These are phyloP conservation scores for Carassius gibelio DNA, from an alignment of 2,113 vertebrate species.

Conservation along the genomic window DNA sequence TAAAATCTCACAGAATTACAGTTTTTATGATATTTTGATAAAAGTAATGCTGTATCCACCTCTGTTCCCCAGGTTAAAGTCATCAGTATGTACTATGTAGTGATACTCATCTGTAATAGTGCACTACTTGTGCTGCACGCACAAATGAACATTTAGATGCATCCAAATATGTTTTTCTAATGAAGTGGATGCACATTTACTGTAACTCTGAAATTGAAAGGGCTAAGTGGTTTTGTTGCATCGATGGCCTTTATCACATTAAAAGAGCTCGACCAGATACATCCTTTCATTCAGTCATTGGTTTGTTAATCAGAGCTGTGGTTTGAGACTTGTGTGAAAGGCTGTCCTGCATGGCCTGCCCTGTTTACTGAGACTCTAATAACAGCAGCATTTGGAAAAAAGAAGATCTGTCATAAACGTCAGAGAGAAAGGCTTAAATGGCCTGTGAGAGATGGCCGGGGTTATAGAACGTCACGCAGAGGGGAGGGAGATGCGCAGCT, in stretches of 20 bases:
- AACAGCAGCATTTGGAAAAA: slow-evolving; percentile 45
- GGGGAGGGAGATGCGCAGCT: slow-evolving; percentile 20
- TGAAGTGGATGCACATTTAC: slow-evolving; percentile 12
- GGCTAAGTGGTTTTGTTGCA: slow-evolving; percentile 14
- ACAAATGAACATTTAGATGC: background rate
- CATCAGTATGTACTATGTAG: background rate
- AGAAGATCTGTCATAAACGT: slow-evolving; percentile 38
- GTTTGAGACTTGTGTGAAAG: background rate
- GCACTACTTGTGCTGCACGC: no score
- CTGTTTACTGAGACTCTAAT: slow-evolving; percentile 8
- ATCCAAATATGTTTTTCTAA: background rate
- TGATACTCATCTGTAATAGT: background rate
- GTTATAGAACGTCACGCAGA: slow-evolving; percentile 20
- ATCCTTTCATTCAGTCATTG: background rate
- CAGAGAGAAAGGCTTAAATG: slow-evolving; percentile 43
- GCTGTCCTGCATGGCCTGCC: background rate
- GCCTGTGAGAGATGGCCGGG: slow-evolving; percentile 44
- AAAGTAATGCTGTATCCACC: no score
- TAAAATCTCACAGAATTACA: no score
- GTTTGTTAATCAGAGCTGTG: slow-evolving; percentile 4
- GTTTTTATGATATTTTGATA: no score
- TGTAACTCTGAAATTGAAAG: background rate
- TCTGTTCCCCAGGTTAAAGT: background rate
- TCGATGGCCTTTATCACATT: background rate
- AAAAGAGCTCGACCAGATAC: background rate